A percentile compares a stretch with the other conserved stretches of the same genome.
Conservation (phyloP, 35 echinoderm and acorn worm genomes). For the Apostichopus parvimensis region DNA sequence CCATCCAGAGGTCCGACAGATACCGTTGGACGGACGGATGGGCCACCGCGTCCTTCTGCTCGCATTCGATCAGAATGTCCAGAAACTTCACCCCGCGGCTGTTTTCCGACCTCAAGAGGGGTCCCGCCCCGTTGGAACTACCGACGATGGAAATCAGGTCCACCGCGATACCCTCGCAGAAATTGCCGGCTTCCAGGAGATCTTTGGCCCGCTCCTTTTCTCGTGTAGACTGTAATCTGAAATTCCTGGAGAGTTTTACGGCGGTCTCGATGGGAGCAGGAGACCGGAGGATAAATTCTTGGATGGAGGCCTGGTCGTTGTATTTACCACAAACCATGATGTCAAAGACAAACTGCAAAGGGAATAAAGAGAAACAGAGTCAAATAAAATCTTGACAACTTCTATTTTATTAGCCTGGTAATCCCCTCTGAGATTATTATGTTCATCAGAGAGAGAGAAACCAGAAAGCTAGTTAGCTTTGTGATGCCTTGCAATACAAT, state of each 20-base stretch:
- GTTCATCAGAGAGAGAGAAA: too few species aligned
- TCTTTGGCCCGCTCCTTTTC: slow-evolving; percentile 96
- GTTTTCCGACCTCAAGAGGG: slow-evolving; percentile 74
- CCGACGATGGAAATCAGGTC: slow-evolving; percentile 82
- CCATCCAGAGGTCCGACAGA: slow-evolving; percentile 93
- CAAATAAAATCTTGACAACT: neutral
- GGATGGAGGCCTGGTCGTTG: slow-evolving; percentile 78
- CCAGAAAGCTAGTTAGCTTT: too few species aligned
- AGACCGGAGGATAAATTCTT: slow-evolving; percentile 91
- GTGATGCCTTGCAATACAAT: too few species aligned
- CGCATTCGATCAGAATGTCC: slow-evolving; percentile 92
- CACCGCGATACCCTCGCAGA: slow-evolving; percentile 92
- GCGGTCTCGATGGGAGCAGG: slow-evolving; percentile 92
- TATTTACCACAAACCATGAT: slow-evolving; percentile 93
- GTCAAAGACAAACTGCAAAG: slow-evolving; percentile 97
- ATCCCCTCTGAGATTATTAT: too few species aligned
- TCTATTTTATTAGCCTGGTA: too few species aligned
- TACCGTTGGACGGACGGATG: slow-evolving; percentile 96
- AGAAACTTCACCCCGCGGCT: slow-evolving; percentile 77
- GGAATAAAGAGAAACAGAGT: slow-evolving; percentile 12
- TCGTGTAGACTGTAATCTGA: slow-evolving; percentile 62
- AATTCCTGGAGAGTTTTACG: slow-evolving; percentile 84
- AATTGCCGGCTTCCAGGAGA: slow-evolving; percentile 76
- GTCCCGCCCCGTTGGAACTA: slow-evolving; percentile 74
- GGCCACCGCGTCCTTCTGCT: slow-evolving; percentile 96